Evolutionary conservation across 2,888 invertebrate genomes (phyloP).

Genomic region (Diplolepis rosae): DNA sequence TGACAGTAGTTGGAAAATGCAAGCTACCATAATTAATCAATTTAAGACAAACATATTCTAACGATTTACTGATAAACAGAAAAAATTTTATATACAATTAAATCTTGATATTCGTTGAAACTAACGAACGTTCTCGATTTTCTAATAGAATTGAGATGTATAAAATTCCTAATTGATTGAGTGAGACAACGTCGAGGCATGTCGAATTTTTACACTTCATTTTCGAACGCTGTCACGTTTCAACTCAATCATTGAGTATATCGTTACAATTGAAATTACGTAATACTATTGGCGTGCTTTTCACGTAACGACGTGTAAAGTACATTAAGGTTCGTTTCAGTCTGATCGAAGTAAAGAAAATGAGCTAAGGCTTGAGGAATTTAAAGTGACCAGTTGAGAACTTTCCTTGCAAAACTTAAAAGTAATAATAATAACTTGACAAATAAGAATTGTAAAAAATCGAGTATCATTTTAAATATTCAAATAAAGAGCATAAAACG

Average conservation of each 20-base stretch:
- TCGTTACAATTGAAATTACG: conserved; percentile 21
- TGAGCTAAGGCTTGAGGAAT: not conserved
- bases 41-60: conserved; percentile 13
- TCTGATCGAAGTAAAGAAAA: conserved; percentile 8
- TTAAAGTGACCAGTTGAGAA: not conserved
- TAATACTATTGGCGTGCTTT: conserved; percentile 27
- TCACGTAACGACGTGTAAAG: conserved; percentile 27
- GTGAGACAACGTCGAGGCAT: not conserved
- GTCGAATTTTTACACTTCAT: conserved; percentile 7
- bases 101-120: conserved; percentile 3
- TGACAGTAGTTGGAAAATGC: not conserved
- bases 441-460: not conserved
- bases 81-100: conserved; percentile 17
- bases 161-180: conserved; percentile 23
- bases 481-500: not conserved
- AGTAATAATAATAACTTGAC: not conserved
- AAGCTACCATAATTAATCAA: not conserved
- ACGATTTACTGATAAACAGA: conserved; percentile 3
- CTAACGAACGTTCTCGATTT: conserved; percentile 18
- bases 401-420: not conserved
- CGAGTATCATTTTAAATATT: not conserved
- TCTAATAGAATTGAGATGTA: conserved; percentile 26
- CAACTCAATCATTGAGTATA: conserved; percentile 24
- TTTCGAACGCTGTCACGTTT: conserved; percentile 10
- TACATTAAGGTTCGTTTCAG: conserved; percentile 16